Conservation (phyloP, 1,140 invertebrate genomes). For the Panonychus citri region DNA sequence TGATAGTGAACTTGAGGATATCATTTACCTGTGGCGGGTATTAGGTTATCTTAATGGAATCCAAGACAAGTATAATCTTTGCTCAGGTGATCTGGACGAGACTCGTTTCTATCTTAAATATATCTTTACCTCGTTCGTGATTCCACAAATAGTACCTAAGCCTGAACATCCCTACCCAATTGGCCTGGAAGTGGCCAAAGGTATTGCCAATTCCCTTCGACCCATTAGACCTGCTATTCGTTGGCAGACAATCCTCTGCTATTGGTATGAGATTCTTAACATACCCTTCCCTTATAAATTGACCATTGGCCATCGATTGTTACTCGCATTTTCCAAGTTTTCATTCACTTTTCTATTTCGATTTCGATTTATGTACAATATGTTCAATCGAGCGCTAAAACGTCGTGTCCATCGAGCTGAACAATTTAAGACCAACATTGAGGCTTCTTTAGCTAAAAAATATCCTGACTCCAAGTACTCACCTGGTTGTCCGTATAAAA, state of each 20-base stretch:
- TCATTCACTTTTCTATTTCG: neutral
- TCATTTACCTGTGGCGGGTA: constrained; percentile 57
- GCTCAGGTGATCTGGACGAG: constrained; percentile 25
- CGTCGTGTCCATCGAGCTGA: neutral
- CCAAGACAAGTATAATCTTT: constrained; percentile 43
- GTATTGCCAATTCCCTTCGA: constrained; percentile 3
- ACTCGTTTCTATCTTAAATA: constrained; percentile 14
- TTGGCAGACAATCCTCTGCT: constrained; percentile 2
- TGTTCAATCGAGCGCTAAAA: neutral
- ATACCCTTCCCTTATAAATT: neutral
- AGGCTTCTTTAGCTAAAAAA: neutral
- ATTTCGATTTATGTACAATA: neutral
- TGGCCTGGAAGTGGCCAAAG: constrained; percentile 3
- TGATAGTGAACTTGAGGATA: constrained; percentile 37
- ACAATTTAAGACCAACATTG: neutral
- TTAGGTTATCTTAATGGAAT: constrained; percentile 55
- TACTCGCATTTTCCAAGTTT: neutral
- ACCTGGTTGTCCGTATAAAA: neutral
- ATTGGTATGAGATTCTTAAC: constrained; percentile 1
- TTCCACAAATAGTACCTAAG: neutral
- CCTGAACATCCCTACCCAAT: neutral
- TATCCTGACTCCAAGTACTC: neutral
- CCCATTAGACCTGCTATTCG: neutral
- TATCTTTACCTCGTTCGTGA: constrained; percentile 1
- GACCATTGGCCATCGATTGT: neutral